A percentile compares a stretch with the other conserved stretches of the same genome.
Conservation (phyloP, 2,113 vertebrate genomes). For the Chamaetylas fuelleborni region DNA sequence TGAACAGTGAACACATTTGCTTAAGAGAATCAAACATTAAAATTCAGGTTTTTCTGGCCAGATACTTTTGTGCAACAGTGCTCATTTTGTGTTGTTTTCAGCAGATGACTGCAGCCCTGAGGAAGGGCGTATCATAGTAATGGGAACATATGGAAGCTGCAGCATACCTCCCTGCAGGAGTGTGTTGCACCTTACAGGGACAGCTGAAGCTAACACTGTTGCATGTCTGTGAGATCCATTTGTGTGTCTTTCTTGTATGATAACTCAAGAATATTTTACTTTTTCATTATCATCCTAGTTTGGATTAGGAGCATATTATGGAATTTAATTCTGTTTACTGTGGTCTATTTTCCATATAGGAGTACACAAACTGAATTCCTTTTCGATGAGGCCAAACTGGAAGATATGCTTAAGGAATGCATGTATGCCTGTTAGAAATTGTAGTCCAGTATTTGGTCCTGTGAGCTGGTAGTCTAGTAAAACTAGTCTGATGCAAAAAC, state of each 20-base stretch:
- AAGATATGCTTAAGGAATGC: background rate
- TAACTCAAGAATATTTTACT: background rate
- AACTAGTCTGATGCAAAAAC: background rate
- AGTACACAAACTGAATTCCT: background rate
- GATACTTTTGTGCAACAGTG: rapidly evolving
- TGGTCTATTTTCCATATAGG: background rate
- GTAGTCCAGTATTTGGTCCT: background rate
- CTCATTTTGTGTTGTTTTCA: background rate
- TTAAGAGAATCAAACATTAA: background rate
- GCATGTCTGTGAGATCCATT: background rate
- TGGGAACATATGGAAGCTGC: background rate
- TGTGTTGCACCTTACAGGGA: background rate
- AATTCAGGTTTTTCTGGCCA: background rate
- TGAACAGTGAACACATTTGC: background rate
- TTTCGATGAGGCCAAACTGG: background rate
- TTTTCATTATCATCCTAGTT: background rate
- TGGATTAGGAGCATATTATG: background rate
- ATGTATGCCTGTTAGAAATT: rapidly evolving
- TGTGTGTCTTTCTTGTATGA: background rate
- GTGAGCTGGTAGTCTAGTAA: background rate
- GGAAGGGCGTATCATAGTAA: background rate
- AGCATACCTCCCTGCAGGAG: background rate
- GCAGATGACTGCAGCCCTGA: background rate
- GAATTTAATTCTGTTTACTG: background rate
- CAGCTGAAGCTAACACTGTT: background rate